Conservation (phyloP, 2,888 invertebrate genomes). For the Conistra vaccinii region DNA sequence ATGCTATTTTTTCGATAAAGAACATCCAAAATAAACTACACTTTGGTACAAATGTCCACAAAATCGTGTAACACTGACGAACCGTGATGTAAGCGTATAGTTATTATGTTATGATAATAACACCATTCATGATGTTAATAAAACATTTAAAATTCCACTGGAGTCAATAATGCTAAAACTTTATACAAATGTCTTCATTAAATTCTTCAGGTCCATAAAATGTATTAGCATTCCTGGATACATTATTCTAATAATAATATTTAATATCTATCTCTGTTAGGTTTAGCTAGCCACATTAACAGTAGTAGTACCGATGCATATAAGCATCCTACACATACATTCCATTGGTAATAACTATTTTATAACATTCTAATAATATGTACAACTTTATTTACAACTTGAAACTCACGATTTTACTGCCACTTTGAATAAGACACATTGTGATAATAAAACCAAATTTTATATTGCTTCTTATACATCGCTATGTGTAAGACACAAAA, state of each 20-base stretch:
- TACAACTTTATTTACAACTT: conserved; percentile 83
- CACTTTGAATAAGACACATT: conserved; percentile 75
- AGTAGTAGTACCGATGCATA: conserved; percentile 79
- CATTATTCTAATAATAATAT: conserved; percentile 67
- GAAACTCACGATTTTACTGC: conserved; percentile 75
- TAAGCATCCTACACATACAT: conserved; percentile 81
- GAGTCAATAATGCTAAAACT: conserved; percentile 57
- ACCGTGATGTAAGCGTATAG: conserved; percentile 42
- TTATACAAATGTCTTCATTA: conserved; percentile 65
- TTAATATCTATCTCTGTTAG: conserved; percentile 62
- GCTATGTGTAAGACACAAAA: conserved; percentile 66
- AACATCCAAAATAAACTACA: conserved; percentile 66
- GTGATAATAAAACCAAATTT: conserved; percentile 65
- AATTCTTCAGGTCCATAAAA: conserved; percentile 61
- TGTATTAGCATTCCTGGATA: conserved; percentile 63
- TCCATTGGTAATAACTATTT: conserved; percentile 83
- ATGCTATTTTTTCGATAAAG: conserved; percentile 61
- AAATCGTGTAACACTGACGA: conserved; percentile 53
- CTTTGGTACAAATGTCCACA: conserved; percentile 57
- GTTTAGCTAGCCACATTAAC: conserved; percentile 78
- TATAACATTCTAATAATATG: conserved; percentile 77
- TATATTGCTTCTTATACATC: conserved; percentile 72
- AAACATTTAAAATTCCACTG: conserved; percentile 63
- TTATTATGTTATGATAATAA: conserved; percentile 34
- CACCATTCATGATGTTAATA: conserved; percentile 47